Evolutionary conservation across 2,113 vertebrate genomes (phyloP).

Genomic region (Rhinopithecus roxellana): DNA sequence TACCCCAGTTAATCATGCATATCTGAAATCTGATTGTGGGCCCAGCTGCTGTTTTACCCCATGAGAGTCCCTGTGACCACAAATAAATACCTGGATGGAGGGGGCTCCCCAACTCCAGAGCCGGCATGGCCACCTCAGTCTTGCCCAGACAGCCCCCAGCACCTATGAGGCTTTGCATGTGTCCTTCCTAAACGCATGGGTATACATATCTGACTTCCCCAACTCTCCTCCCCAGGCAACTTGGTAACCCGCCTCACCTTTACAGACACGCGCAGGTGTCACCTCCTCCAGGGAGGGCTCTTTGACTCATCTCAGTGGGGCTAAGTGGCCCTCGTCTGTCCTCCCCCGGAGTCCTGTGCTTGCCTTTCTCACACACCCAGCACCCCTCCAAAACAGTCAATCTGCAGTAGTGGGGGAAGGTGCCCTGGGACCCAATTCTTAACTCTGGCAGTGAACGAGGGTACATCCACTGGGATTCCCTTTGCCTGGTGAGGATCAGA

Average conservation of each 20-base stretch:
- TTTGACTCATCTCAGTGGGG: neutral
- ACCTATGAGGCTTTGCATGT: neutral
- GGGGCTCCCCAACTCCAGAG: neutral
- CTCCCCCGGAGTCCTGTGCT: neutral
- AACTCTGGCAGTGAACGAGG: neutral
- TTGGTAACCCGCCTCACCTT: neutral
- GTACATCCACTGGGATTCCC: neutral
- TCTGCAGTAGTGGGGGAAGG: neutral
- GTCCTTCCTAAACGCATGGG: neutral
- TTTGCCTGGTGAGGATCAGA: no score
- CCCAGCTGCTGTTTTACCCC: neutral
- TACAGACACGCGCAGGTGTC: neutral
- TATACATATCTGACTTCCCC: neutral
- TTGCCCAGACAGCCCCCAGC: neutral
- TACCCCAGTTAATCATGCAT: neutral
- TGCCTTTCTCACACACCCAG: neutral
- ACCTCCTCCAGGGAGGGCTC: neutral
- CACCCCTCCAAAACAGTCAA: neutral
- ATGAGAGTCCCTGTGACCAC: neutral
- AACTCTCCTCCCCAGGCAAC: neutral
- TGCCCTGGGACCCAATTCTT: neutral
- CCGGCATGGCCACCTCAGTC: neutral
- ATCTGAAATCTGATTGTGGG: neutral
- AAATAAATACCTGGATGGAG: neutral
- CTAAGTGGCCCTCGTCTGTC: neutral